These are phyloP conservation scores for Chionomys nivalis DNA, from an alignment of 2,113 vertebrate species.

Conservation along the genomic window DNA sequence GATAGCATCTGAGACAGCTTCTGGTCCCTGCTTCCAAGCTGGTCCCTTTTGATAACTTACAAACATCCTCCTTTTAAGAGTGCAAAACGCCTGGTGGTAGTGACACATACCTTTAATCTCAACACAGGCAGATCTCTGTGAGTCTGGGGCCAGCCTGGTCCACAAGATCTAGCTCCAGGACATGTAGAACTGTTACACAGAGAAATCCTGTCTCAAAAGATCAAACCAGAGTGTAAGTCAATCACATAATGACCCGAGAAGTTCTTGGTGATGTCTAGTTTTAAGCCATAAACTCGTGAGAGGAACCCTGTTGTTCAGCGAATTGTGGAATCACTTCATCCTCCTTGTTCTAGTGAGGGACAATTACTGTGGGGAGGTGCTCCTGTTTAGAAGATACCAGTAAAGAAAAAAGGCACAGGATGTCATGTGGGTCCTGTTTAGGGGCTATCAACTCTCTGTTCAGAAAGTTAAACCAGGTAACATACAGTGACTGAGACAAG, in stretches of 20 bases:
- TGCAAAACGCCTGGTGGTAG: background rate
- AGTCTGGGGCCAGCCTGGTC: too few species aligned
- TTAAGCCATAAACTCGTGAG: slow-evolving; percentile 23
- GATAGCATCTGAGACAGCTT: background rate
- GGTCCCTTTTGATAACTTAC: background rate
- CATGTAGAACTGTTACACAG: too few species aligned
- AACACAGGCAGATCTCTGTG: too few species aligned
- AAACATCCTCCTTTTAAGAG: background rate
- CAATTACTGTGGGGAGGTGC: background rate
- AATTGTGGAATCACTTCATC: background rate
- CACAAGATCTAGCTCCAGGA: too few species aligned
- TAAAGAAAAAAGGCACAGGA: background rate
- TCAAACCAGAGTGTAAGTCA: background rate
- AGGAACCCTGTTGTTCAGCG: background rate
- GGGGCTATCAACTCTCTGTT: background rate
- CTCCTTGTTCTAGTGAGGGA: background rate
- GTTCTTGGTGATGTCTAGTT: slow-evolving; percentile 59
- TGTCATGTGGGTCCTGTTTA: background rate
- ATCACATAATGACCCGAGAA: background rate
- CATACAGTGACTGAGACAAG: background rate
- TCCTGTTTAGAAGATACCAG: background rate
- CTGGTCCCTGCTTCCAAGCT: background rate
- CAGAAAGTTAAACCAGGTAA: background rate
- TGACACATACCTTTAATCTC: too few species aligned
- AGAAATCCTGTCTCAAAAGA: too few species aligned